These are phyloP conservation scores for Himalopsyche japonica DNA, from an alignment of 2,888 invertebrate genomes.

Conservation along the genomic window DNA sequence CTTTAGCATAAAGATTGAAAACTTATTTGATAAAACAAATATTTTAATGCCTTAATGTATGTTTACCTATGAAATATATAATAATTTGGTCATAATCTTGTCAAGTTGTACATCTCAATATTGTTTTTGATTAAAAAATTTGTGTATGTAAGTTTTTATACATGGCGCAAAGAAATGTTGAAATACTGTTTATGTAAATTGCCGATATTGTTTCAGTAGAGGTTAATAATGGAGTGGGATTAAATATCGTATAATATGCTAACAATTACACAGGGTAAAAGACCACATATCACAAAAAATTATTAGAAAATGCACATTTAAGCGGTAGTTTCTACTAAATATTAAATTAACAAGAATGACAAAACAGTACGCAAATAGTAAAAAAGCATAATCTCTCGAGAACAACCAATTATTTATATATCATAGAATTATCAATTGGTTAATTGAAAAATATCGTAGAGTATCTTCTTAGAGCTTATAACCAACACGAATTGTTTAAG, in stretches of 20 bases:
- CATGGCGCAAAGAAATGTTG: not conserved
- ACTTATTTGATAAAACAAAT: no score
- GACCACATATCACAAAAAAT: slow-evolving; percentile 39
- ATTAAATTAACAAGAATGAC: not conserved
- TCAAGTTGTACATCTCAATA: no score
- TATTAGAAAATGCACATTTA: slow-evolving; percentile 38
- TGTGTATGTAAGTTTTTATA: not conserved
- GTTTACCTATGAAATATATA: no score
- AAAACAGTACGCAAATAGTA: not conserved
- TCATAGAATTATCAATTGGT: slow-evolving; percentile 20
- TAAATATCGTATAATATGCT: slow-evolving; percentile 25
- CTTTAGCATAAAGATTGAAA: no score
- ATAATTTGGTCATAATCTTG: no score
- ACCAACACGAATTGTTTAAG: slow-evolving; percentile 18
- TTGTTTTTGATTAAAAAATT: not conserved
- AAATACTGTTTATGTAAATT: not conserved
- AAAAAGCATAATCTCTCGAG: not conserved
- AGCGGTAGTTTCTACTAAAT: slow-evolving; percentile 33
- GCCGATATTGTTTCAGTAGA: slow-evolving; percentile 1
- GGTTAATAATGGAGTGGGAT: not conserved
- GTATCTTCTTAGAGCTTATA: slow-evolving; percentile 31
- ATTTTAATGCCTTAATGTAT: no score
- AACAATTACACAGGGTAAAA: slow-evolving; percentile 40
- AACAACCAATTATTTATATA: slow-evolving; percentile 14
- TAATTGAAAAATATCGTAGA: slow-evolving; percentile 20